Evolutionary conservation across 2,113 vertebrate species (phyloP), one percentile per base, ranked within the genome.

Genomic region (Chunga burmeisteri): DNA sequence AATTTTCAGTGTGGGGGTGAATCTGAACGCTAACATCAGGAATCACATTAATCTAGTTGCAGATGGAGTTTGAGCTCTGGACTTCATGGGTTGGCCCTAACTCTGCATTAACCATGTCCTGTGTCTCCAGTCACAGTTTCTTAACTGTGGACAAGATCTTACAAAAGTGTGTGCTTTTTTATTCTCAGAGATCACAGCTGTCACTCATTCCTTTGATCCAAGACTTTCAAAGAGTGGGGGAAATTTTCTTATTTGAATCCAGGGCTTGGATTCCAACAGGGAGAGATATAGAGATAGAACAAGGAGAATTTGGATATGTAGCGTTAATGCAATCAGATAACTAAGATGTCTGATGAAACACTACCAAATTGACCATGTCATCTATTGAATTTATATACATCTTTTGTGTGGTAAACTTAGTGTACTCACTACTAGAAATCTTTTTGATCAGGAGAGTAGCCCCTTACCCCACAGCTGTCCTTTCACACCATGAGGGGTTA

Each of bases 201-300:
- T 71, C 92, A 94, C 30, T 90, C 59, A 85, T 46, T 75, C 77
- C 94, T 96, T 96, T 97, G 88, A 96, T 95, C 88, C 71, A 90
- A 85, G 70, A 78, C 1, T 21, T 95, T 95, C 86, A 96, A 96
- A 97, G 93, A 75, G 36, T 46, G 15, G 9, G 46, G 75, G 40
- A 74, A 88, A 91, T 89, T 82, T 89, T 94, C 78, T 94, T 73
- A 71, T 74, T 94, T 96, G 67, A 90, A 86, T 88, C 36, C 81
- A 87, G 94, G 94, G 91, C 84, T 91, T 97, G 87, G 29, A 93
- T 90, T 91, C 78, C 81, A 95, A 52, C 56, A 71, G 61, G 53
- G 86, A 93, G 78, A 91, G 77, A 89, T 67, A 71, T 7, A 90
- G 82, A 47, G 68, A 40, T 29, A 91, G 75, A 86, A 94, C 47